Evolutionary conservation across 2,113 vertebrate genomes (phyloP).

Genomic region (Zosterops pallidus): DNA sequence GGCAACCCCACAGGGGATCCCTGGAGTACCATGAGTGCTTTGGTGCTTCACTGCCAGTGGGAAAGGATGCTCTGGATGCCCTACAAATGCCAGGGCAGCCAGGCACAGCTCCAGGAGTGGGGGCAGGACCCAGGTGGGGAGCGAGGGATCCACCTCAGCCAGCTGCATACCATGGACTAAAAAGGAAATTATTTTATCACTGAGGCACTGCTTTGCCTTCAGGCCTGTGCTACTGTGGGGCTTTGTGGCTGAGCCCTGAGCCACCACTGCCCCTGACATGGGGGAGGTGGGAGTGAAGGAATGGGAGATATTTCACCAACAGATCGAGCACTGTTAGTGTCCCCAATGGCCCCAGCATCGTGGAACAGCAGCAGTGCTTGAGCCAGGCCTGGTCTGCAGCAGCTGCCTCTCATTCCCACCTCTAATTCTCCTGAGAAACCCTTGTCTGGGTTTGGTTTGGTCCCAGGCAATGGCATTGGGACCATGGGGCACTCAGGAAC

Average conservation of each 20-base stretch:
- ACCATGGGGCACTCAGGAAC: rapidly evolving
- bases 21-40: background rate
- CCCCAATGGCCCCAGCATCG: background rate
- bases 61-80: background rate
- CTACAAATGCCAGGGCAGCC: background rate
- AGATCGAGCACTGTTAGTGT: background rate
- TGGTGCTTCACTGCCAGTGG: background rate
- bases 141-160: rapidly evolving
- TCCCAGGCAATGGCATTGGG: rapidly evolving
- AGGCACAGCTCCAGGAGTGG: background rate
- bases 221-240: rapidly evolving
- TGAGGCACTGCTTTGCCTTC: background rate
- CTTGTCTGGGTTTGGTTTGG: background rate
- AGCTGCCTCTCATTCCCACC: background rate
- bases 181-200: background rate
- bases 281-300: background rate
- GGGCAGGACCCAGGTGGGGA: background rate
- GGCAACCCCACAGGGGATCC: rapidly evolving
- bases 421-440: background rate
- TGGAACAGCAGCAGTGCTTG: background rate
- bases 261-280: rapidly evolving
- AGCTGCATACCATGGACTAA: background rate
- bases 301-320: background rate
- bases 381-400: background rate
- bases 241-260: background rate